phyloP scores from a whole-genome alignment of 2,797 vertebrate genomes.

The Syngnathus acus region DNA sequence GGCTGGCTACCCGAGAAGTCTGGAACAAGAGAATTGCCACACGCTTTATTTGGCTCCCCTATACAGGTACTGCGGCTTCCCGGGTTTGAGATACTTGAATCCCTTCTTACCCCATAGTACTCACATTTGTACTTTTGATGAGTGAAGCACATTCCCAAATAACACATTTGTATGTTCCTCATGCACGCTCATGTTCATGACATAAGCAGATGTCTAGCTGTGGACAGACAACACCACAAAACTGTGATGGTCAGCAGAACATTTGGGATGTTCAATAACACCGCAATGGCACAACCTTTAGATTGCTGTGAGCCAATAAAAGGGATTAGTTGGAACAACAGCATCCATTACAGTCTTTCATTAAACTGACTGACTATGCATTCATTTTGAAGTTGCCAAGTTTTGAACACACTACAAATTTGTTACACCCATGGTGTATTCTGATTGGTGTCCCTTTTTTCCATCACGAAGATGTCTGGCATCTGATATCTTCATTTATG shows the following conservation, averaged over 20 bases:
- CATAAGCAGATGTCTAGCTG: slow-evolving; percentile 39
- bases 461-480: slow-evolving; percentile 39
- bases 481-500: slow-evolving; percentile 43
- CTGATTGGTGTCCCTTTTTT: slow-evolving; percentile 44
- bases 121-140: slow-evolving; percentile 23
- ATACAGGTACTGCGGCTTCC: slow-evolving; percentile 13
- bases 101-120: slow-evolving; percentile 17
- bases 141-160: slow-evolving; percentile 40
- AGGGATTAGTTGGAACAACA: slow-evolving; percentile 43
- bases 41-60: slow-evolving; percentile 21
- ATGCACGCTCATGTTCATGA: slow-evolving; percentile 34
- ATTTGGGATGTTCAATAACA: slow-evolving; percentile 33
- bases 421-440: slow-evolving; percentile 32
- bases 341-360: slow-evolving; percentile 43
- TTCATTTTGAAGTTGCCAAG: slow-evolving; percentile 31
- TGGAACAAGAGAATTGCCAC: slow-evolving; percentile 1
- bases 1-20: slow-evolving; percentile 9
- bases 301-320: slow-evolving; percentile 45
- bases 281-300: slow-evolving; percentile 23
- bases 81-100: slow-evolving; percentile 17
- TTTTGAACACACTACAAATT: slow-evolving; percentile 33
- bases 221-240: slow-evolving; percentile 25
- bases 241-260: slow-evolving; percentile 38
- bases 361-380: slow-evolving; percentile 29
- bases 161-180: slow-evolving; percentile 38